Percentiles rank a stretch among this genome's conserved stretches.
phyloP scores from a whole-genome alignment of 1,140 invertebrate species.

The Sitodiplosis mosellana region DNA sequence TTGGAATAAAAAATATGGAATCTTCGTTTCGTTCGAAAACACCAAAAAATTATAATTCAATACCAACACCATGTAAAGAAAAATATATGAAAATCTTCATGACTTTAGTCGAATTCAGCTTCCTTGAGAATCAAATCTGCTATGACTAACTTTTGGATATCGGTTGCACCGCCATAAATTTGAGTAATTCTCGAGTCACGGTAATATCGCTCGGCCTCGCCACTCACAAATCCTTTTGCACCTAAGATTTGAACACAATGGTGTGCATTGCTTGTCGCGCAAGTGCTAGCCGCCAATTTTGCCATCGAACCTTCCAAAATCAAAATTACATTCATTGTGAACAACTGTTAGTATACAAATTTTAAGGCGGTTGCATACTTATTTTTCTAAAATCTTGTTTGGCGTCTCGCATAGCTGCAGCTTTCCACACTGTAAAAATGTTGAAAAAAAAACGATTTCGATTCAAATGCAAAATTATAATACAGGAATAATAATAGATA shows the following conservation, averaged over 20 bases:
- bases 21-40: too few relatives aligned
- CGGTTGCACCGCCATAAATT: conserved; percentile 78
- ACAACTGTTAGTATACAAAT: too few relatives aligned
- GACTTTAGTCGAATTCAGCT: neutral
- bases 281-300: conserved; percentile 68
- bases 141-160: conserved; percentile 80
- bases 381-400: neutral
- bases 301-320: conserved; percentile 59
- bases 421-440: conserved; percentile 34
- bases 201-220: conserved; percentile 76
- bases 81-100: too few relatives aligned
- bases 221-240: conserved; percentile 72
- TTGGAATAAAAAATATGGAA: too few relatives aligned
- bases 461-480: too few relatives aligned
- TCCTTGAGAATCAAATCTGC: conserved; percentile 28
- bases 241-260: conserved; percentile 70
- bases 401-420: conserved; percentile 48
- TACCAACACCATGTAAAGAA: too few relatives aligned
- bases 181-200: conserved; percentile 69
- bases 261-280: conserved; percentile 65
- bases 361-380: conserved; percentile 23
- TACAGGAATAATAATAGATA: too few relatives aligned
- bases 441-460: too few relatives aligned
- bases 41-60: too few relatives aligned
- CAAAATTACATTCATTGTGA: too few relatives aligned